These are phyloP conservation scores for Heterocephalus glaber DNA, from an alignment of 2,113 vertebrate species.

Conservation along the genomic window DNA sequence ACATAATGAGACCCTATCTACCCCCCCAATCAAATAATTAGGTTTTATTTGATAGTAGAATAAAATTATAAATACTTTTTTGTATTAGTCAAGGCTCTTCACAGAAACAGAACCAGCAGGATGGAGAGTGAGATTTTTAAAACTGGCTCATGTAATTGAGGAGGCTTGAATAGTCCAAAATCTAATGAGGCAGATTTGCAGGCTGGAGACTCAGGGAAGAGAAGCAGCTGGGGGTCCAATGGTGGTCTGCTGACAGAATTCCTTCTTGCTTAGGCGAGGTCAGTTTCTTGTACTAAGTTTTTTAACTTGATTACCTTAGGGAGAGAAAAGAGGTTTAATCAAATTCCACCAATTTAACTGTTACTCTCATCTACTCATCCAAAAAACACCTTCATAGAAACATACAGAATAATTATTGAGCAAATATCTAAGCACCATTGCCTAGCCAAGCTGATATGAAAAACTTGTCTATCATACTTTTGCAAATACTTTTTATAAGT, in stretches of 20 bases:
- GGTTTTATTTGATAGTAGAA: conserved; percentile 29
- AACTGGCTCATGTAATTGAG: not conserved
- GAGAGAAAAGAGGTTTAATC: not conserved
- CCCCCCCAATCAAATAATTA: not conserved
- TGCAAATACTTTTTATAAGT: not conserved
- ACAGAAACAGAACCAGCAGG: not conserved
- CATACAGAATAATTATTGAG: not conserved
- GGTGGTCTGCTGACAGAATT: not conserved
- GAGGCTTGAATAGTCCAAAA: not conserved
- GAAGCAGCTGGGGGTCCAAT: not conserved
- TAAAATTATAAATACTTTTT: not conserved
- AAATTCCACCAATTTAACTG: not conserved
- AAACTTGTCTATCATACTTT: not conserved
- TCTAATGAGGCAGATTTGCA: not conserved
- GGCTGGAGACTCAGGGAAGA: not conserved
- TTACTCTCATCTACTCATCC: not conserved
- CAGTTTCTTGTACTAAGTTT: not conserved
- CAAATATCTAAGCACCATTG: not conserved
- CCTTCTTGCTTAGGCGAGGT: not conserved
- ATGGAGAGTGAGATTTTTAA: not conserved
- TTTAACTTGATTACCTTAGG: not conserved
- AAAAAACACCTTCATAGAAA: not conserved
- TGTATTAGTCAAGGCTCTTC: not conserved
- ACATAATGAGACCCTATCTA: not conserved
- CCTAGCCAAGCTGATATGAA: not conserved